phyloP scores from a whole-genome alignment of 2,888 invertebrate genomes.

The Sesia apiformis region DNA sequence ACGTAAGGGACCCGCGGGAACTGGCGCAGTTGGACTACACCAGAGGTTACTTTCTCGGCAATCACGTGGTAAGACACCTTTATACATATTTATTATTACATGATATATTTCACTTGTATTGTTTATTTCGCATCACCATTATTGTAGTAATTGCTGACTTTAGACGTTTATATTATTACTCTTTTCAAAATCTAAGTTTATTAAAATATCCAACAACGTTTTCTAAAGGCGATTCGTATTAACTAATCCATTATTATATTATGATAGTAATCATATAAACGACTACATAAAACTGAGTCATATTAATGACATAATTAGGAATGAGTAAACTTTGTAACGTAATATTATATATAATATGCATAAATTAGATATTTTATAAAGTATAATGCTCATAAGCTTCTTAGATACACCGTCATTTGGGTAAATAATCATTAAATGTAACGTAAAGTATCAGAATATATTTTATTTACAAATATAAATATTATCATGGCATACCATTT shows the following conservation, averaged over 20 bases:
- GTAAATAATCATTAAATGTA: no score
- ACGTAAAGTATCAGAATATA: no score
- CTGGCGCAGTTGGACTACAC: slow-evolving; percentile 62
- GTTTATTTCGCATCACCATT: slow-evolving; percentile 34
- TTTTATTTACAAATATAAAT: no score
- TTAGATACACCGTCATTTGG: slow-evolving; percentile 49
- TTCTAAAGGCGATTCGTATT: no score
- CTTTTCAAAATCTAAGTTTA: no score
- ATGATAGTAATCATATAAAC: no score
- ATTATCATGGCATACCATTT: no score
- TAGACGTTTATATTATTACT: no score
- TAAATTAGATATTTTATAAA: background rate
- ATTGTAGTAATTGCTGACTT: slow-evolving; percentile 21
- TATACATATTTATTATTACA: no score
- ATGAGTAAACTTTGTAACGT: background rate
- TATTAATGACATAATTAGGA: background rate
- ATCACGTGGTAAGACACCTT: slow-evolving; percentile 79
- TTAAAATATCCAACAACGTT: no score
- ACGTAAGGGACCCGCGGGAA: slow-evolving; percentile 62
- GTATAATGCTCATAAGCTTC: slow-evolving; percentile 27
- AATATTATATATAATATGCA: background rate
- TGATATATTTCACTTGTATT: background rate
- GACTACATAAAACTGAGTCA: no score
- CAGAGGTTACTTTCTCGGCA: slow-evolving; percentile 84
- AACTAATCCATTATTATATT: slow-evolving; percentile 3